Conservation (phyloP, 2,113 vertebrate genomes). For the Saguinus imperator region DNA sequence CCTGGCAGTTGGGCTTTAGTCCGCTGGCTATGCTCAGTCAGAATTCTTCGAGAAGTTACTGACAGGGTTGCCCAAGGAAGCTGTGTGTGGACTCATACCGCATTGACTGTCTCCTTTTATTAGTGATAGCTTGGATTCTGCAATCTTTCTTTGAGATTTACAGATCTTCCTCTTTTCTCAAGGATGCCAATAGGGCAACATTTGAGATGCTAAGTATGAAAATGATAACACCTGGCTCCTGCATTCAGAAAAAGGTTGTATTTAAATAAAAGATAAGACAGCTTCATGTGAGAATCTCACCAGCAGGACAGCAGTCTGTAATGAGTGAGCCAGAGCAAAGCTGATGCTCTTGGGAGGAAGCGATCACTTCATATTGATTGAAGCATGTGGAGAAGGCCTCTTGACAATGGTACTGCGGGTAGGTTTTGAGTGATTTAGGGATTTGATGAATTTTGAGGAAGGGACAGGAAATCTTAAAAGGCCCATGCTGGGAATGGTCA, state of each 20-base stretch:
- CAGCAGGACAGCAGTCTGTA: not conserved
- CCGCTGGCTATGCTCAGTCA: not conserved
- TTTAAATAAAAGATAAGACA: not conserved
- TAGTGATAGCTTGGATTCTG: not conserved
- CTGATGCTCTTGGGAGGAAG: not conserved
- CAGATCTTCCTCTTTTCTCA: not conserved
- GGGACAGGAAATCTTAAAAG: not conserved
- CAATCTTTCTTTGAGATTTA: not conserved
- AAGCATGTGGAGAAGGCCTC: not conserved
- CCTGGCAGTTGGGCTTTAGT: not conserved
- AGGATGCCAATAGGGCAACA: not conserved
- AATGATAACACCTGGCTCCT: not conserved
- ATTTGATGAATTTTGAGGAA: not conserved
- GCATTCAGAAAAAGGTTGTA: not conserved
- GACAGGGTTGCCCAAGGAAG: not conserved
- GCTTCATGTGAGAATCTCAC: not conserved
- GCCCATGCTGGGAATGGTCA: not conserved
- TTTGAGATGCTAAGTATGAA: conserved; percentile 16
- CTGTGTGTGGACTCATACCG: not conserved
- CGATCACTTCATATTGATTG: not conserved
- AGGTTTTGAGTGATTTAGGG: not conserved
- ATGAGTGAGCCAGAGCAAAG: not conserved
- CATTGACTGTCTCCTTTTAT: not conserved
- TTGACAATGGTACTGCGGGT: not conserved
- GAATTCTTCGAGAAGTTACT: not conserved